Evolutionary conservation across 2,888 invertebrate genomes (phyloP), one percentile per base, ranked within the genome.

Genomic region (Gastrophysa polygoni): DNA sequence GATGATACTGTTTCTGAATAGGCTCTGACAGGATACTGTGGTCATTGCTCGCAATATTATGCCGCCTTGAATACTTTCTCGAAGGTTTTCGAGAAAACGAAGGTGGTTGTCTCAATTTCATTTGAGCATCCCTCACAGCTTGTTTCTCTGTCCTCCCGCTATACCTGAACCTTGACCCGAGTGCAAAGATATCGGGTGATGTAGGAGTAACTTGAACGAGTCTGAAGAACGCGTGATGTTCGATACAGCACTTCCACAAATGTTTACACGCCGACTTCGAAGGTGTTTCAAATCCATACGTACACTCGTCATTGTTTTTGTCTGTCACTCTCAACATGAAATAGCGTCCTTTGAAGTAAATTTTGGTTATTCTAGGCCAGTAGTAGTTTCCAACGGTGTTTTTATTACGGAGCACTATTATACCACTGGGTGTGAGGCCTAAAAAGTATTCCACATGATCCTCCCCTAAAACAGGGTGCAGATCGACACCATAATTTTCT

Each of bases 401-500:
- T 85, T 96, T 96, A 83, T 96, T 96, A 74, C 96, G 88, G 76
- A 97, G 85, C 64, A 98, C 91, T 79, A 97, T 91, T 79, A 98
- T 92, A 67, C 97, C 97, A 81, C 95, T 95, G 61, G 97, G 97
- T 71, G 97, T 97, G 77, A 98, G 84, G 18, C 69, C 97, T 79
- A 98, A 85, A 83, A 95, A 97, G 83, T 97, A 97, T 81, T 97
- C 97, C 67, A 95, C 93, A 79, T 93, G 96, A 82, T 96, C 96
- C 85, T 97, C 96, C 64, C 95, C 95, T 89, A 96, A 83, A 65
- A 97, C 97, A 55, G 96, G 96, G 85, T 98, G 97, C 73, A 97
- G 87, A 85, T 98, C 97, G 51, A 97, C 96, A 54, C 98, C 98
- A 80, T 97, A 98, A 94, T 97, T 95, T 82, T 98, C 97, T 77